A percentile compares a stretch with the other conserved stretches of the same genome.
phyloP scores from a whole-genome alignment of 2,113 vertebrate species.

The Beaufortia kweichowensis region DNA sequence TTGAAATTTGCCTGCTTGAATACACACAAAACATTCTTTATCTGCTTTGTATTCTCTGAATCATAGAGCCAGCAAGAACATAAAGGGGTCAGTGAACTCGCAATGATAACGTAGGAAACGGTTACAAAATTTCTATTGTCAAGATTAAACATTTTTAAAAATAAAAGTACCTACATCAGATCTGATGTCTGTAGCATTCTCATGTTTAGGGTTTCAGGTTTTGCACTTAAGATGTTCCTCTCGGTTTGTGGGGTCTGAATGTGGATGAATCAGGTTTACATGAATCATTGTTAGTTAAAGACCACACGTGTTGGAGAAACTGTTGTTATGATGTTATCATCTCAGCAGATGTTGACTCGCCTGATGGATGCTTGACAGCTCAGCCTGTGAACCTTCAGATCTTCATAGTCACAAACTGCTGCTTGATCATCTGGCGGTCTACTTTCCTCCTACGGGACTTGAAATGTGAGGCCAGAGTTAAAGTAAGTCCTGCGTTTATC shows the following conservation, averaged over 20 bases:
- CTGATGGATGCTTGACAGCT: constrained; percentile 22
- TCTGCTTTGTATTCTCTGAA: constrained; percentile 83
- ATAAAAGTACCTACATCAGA: neutral
- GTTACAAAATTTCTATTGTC: neutral
- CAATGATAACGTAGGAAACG: neutral
- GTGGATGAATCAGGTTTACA: neutral
- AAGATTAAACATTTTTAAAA: neutral
- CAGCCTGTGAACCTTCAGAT: constrained; percentile 50
- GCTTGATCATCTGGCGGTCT: neutral
- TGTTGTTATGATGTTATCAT: constrained; percentile 24
- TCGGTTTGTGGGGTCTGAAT: neutral
- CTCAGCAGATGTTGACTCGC: constrained; percentile 5
- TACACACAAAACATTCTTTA: constrained; percentile 94
- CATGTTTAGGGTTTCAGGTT: neutral
- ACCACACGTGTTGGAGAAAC: constrained; percentile 18
- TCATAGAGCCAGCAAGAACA: constrained; percentile 62
- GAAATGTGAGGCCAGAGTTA: constrained; percentile 21
- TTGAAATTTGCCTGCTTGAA: constrained; percentile 89
- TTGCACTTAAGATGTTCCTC: neutral
- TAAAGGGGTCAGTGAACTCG: constrained; percentile 71
- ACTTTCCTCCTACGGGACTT: constrained; percentile 6
- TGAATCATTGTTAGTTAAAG: constrained; percentile 14
- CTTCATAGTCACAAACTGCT: constrained; percentile 61
- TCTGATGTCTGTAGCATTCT: neutral
- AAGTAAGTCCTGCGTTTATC: neutral